Conservation (phyloP, 2,797 vertebrate species). For the Sternotherus odoratus region DNA sequence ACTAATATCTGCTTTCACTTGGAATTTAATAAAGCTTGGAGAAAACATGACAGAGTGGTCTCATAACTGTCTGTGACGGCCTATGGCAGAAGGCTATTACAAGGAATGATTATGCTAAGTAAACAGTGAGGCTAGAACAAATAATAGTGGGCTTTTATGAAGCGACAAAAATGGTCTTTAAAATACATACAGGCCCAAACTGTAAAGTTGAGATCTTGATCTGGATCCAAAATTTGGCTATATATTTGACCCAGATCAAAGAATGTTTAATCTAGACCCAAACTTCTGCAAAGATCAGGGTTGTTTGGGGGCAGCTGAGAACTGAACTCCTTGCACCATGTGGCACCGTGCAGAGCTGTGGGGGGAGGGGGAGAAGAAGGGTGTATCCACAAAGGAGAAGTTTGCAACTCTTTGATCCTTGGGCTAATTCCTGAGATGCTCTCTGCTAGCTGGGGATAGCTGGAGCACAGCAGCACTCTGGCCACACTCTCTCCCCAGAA, state of each 20-base stretch:
- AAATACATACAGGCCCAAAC: neutral
- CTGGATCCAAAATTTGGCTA: neutral
- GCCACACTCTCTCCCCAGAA: neutral
- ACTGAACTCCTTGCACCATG: neutral
- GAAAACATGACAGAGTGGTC: neutral
- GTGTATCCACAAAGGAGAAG: neutral
- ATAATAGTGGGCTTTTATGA: neutral
- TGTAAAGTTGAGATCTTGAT: neutral
- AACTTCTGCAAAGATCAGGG: neutral
- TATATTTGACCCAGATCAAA: neutral
- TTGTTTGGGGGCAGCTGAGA: neutral
- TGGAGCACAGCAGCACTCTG: neutral
- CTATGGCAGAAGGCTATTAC: neutral
- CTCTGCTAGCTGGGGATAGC: neutral
- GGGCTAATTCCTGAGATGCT: neutral
- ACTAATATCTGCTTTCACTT: neutral
- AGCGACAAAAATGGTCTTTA: neutral
- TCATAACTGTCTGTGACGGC: neutral
- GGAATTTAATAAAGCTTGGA: neutral
- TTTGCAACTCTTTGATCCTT: neutral
- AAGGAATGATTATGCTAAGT: neutral
- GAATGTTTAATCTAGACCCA: neutral
- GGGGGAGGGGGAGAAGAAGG: too few relatives aligned
- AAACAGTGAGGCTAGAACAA: neutral
- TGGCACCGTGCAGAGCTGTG: neutral